Conservation (phyloP, 2,797 vertebrate species). For the Falco columbarius region DNA sequence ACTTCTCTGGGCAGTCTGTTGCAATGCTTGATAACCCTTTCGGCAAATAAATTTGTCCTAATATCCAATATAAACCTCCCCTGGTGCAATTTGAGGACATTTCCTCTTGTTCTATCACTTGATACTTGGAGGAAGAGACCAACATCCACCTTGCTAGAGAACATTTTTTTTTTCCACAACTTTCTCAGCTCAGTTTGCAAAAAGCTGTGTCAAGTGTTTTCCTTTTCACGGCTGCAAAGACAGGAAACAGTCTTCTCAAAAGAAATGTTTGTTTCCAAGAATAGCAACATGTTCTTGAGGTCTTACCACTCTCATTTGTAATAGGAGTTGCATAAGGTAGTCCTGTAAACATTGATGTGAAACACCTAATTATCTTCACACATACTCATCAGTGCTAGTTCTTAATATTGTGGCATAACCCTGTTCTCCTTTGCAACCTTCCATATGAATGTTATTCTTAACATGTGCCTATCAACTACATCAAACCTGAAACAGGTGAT, state of each 20-base stretch:
- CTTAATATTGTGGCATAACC: neutral
- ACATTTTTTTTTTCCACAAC: neutral
- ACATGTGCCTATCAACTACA: neutral
- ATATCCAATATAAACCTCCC: too few species aligned
- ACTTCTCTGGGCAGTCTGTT: too few species aligned
- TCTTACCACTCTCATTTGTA: neutral
- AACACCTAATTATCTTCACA: neutral
- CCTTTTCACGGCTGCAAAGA: neutral
- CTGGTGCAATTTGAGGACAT: too few species aligned
- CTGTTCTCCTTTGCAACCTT: neutral
- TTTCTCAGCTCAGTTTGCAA: neutral
- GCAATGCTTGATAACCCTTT: too few species aligned
- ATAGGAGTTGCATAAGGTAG: neutral
- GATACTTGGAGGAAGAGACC: too few species aligned
- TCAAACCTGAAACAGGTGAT: neutral
- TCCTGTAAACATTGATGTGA: neutral
- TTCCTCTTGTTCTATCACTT: too few species aligned
- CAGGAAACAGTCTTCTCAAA: conserved; percentile 29
- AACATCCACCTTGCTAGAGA: neutral
- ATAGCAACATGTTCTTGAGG: neutral
- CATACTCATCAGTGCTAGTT: neutral
- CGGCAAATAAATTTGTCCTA: too few species aligned
- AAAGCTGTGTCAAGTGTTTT: neutral
- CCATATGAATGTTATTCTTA: rapidly evolving
- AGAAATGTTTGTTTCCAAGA: conserved; percentile 28